Conservation (phyloP, 2,113 vertebrate genomes). For the Monopterus albus region DNA sequence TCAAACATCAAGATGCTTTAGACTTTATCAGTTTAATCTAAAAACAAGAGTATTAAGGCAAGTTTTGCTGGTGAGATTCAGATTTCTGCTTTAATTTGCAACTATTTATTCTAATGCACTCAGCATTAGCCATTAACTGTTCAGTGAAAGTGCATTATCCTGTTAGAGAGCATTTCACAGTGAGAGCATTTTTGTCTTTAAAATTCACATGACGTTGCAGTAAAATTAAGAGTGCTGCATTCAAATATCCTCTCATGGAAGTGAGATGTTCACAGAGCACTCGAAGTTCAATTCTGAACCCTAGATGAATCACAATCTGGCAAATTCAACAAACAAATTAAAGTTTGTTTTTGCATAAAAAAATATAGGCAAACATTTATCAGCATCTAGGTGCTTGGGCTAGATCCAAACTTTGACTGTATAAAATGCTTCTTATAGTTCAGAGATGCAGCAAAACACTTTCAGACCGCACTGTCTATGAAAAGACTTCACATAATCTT, state of each 20-base stretch:
- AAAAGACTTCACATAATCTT: constrained; percentile 33
- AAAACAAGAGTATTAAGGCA: constrained; percentile 4
- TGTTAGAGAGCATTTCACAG: constrained; percentile 38
- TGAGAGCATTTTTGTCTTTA: constrained; percentile 29
- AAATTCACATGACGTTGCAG: constrained; percentile 10
- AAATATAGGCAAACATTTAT: constrained; percentile 26
- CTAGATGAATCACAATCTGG: neutral
- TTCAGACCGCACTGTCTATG: constrained; percentile 57
- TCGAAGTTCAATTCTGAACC: constrained; percentile 40
- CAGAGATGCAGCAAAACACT: constrained; percentile 26
- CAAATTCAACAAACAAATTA: constrained; percentile 46
- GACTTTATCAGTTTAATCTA: constrained; percentile 16
- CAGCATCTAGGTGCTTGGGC: constrained; percentile 60
- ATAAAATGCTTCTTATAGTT: constrained; percentile 40
- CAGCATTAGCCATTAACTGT: constrained; percentile 16
- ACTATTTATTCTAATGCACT: constrained; percentile 21
- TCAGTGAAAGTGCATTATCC: constrained; percentile 46
- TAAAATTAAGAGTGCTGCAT: constrained; percentile 11
- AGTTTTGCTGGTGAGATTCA: constrained; percentile 1
- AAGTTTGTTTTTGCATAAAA: constrained; percentile 40
- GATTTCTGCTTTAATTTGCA: constrained; percentile 22
- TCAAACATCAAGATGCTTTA: neutral
- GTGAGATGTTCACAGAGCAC: neutral
- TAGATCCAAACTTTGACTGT: constrained; percentile 63
- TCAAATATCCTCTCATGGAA: neutral